phyloP scores from a whole-genome alignment of 2,797 vertebrate genomes.

The Heterohyrax brucei region DNA sequence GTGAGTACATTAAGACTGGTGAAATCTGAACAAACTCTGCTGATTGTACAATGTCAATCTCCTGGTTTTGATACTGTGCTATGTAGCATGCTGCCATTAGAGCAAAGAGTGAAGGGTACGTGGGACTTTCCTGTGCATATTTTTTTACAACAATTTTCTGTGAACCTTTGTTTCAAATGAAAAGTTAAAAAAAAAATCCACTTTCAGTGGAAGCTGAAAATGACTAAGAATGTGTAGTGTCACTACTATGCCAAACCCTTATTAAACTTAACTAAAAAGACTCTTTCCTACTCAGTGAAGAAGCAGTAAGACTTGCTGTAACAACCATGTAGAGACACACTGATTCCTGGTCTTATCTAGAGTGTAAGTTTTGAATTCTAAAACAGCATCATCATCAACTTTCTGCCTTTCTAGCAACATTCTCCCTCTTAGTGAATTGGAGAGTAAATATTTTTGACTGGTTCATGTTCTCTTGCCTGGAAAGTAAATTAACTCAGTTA shows the following conservation, averaged over 20 bases:
- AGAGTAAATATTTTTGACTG: background rate
- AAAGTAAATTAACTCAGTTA: slow-evolving; percentile 15
- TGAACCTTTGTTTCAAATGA: slow-evolving; percentile 28
- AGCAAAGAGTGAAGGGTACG: background rate
- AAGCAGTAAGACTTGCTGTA: background rate
- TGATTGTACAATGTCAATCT: background rate
- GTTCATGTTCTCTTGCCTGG: background rate
- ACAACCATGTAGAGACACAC: background rate
- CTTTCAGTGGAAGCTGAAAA: slow-evolving; percentile 7
- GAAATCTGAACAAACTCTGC: no score
- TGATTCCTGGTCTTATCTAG: background rate
- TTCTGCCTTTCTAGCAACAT: background rate
- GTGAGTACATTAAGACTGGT: background rate
- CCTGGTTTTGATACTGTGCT: background rate
- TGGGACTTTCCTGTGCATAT: background rate
- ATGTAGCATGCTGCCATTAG: background rate
- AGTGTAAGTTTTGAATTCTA: background rate
- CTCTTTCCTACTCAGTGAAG: background rate
- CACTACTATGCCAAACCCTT: background rate
- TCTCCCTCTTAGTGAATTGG: background rate
- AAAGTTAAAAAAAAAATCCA: background rate
- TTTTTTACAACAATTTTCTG: background rate
- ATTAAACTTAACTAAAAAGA: background rate
- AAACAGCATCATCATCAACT: slow-evolving; percentile 3
- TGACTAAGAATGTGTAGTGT: slow-evolving; percentile 7